These are phyloP conservation scores for Rhinella marina DNA, from an alignment of 2,797 vertebrate species.

Conservation along the genomic window DNA sequence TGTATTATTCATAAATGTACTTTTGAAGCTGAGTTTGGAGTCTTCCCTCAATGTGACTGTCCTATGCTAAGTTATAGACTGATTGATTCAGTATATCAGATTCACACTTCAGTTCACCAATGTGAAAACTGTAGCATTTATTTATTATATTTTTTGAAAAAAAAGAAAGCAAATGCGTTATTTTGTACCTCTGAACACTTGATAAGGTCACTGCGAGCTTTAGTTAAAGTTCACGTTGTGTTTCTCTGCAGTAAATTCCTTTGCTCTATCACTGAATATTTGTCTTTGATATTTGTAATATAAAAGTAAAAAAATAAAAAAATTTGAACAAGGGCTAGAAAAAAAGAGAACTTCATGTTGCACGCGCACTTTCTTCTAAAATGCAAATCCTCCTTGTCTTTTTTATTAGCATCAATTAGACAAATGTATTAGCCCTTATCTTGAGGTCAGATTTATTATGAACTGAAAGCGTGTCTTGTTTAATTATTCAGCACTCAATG, in stretches of 20 bases:
- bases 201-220: conserved; percentile 58
- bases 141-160: conserved; percentile 10
- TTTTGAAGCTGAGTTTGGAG: conserved; percentile 56
- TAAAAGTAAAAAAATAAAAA: conserved; percentile 33
- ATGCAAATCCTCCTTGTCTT: not conserved
- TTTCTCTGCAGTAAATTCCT: conserved; percentile 56
- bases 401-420: conserved; percentile 37
- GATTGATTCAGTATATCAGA: conserved; percentile 58
- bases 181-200: conserved; percentile 55
- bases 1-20: conserved; percentile 57
- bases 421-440: conserved; percentile 26
- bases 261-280: conserved; percentile 55
- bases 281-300: conserved; percentile 56
- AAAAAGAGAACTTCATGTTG: not conserved
- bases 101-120: conserved; percentile 51
- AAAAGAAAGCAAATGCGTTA: conserved; percentile 55
- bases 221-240: conserved; percentile 53
- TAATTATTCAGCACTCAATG: conserved; percentile 37
- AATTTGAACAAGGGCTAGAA: conserved; percentile 13
- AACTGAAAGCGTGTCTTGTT: conserved; percentile 34
- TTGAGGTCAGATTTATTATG: conserved; percentile 47
- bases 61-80: conserved; percentile 45
- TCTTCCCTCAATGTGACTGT: conserved; percentile 53
- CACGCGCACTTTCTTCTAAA: not conserved
- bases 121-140: conserved; percentile 36